Evolutionary conservation across 2,888 invertebrate species (phyloP).

Genomic region (Pimpla rufipes): DNA sequence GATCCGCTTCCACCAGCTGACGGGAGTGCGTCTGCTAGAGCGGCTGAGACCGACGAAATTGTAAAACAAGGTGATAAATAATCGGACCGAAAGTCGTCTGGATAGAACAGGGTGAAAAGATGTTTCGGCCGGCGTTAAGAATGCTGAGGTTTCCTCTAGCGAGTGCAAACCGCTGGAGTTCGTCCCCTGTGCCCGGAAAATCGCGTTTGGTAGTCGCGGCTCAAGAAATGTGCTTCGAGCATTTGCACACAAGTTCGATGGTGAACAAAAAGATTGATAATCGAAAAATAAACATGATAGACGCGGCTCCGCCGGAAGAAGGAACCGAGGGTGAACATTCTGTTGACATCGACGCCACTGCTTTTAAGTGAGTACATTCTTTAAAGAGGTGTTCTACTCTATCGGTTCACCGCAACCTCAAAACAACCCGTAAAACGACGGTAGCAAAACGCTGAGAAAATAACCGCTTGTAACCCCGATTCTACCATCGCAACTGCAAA

Average conservation of each 20-base stretch:
- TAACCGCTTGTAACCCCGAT: too few relatives aligned
- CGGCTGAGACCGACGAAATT: background rate
- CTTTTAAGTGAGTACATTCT: constrained; percentile 87
- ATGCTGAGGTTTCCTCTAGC: constrained; percentile 31
- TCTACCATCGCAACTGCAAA: too few relatives aligned
- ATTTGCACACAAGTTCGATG: constrained; percentile 67
- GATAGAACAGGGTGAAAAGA: constrained; percentile 16
- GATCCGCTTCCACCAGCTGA: too few relatives aligned
- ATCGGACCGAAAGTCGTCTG: background rate
- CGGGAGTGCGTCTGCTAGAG: too few relatives aligned
- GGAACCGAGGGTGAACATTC: constrained; percentile 92
- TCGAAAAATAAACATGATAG: constrained; percentile 79
- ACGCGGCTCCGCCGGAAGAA: constrained; percentile 88
- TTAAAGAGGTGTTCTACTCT: constrained; percentile 2
- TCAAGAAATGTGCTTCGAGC: constrained; percentile 30
- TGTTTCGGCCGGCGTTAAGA: constrained; percentile 62
- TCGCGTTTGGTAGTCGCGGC: background rate
- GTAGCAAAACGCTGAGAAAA: too few relatives aligned
- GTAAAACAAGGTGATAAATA: background rate
- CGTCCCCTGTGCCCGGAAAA: background rate
- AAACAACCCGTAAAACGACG: background rate
- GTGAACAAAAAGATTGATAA: constrained; percentile 80
- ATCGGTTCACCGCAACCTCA: background rate
- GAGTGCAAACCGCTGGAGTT: constrained; percentile 12
- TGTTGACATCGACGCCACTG: constrained; percentile 89